Evolutionary conservation across 2,888 invertebrate genomes (phyloP), one percentile per base, ranked within the genome.

Genomic region (Bellardia pandia): DNA sequence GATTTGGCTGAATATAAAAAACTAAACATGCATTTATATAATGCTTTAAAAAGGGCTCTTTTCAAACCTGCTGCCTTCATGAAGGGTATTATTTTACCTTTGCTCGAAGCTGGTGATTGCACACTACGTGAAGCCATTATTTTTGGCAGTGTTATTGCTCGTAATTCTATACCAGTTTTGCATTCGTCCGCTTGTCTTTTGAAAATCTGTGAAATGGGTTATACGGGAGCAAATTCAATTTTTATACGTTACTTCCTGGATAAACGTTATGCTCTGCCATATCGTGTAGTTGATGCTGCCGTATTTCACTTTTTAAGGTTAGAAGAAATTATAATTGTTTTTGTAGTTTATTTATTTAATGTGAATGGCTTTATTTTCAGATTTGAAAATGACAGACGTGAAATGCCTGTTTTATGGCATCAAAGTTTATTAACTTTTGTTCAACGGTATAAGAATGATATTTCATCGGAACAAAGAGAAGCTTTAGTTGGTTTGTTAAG

Each of bases 61-160:
- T 99, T 98, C 93, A 99, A 99, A 93, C 99, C 99, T 60, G 98
- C 97, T 33, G 99, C 98, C 60, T 99, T 99, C 91, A 99, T 99
- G 97, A 99, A 99, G 94, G 99, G 96, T 62, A 95, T 97, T 89
- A 93, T 97, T 69, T 91, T 97, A 82, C 97, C 97, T 0, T 93
- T 97, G 62, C 93, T 97, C 53, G 96, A 96, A 96, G 96, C 97
- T 89, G 99, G 99, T 30, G 98, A 97, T 88, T 99, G 99, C 91
- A 98, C 98, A 0, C 94, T 99, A 77, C 95, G 99, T 84, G 99
- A 99, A 94, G 99, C 99, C 0, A 97, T 98, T 40, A 99, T 99
- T 82, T 95, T 99, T 82, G 98, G 98, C 37, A 98, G 99, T 69
- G 96, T 99, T 2, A 93, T 99, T 78, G 96, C 97, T 0, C 97